Conservation (phyloP, 1,140 invertebrate species). For the Drosophila pseudoobscura region DNA sequence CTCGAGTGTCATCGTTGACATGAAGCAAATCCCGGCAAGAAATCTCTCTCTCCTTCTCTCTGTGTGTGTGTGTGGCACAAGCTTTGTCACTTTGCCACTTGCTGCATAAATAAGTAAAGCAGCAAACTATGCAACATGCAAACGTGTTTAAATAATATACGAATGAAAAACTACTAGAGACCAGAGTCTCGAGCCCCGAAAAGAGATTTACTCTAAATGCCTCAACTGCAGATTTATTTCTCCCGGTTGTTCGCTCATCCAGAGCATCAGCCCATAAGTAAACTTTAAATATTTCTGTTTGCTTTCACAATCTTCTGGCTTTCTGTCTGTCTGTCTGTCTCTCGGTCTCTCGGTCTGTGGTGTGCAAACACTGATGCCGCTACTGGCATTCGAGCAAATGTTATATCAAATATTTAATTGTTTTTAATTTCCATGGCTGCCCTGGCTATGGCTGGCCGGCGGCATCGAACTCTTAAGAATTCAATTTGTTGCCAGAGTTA, state of each 20-base stretch:
- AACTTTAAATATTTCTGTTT: conserved; percentile 51
- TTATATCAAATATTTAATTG: conserved; percentile 76
- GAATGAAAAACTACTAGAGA: conserved; percentile 11
- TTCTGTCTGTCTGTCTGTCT: conserved; percentile 6
- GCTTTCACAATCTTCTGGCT: conserved; percentile 2
- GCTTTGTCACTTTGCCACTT: conserved; percentile 33
- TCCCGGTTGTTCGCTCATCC: background rate
- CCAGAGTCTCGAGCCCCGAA: background rate
- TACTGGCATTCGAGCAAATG: conserved; percentile 28
- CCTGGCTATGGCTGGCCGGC: conserved; percentile 19
- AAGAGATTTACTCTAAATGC: conserved; percentile 35
- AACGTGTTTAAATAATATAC: conserved; percentile 54
- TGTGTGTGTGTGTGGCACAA: conserved; percentile 10
- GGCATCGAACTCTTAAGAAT: conserved; percentile 42
- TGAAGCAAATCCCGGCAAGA: conserved; percentile 38
- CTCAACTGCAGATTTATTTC: conserved; percentile 10
- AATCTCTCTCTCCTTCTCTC: conserved; percentile 1
- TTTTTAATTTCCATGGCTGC: conserved; percentile 55
- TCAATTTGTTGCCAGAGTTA: conserved; percentile 48
- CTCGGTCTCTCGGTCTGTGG: conserved; percentile 5
- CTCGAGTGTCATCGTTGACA: conserved; percentile 36
- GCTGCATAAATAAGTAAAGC: conserved; percentile 44
- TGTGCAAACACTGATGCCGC: conserved; percentile 17
- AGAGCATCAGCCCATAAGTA: conserved; percentile 16
- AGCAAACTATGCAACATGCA: conserved; percentile 40